Evolutionary conservation across 2,888 invertebrate species (phyloP), one percentile per base, ranked within the genome.

Genomic region (Dexiosoma caninum): DNA sequence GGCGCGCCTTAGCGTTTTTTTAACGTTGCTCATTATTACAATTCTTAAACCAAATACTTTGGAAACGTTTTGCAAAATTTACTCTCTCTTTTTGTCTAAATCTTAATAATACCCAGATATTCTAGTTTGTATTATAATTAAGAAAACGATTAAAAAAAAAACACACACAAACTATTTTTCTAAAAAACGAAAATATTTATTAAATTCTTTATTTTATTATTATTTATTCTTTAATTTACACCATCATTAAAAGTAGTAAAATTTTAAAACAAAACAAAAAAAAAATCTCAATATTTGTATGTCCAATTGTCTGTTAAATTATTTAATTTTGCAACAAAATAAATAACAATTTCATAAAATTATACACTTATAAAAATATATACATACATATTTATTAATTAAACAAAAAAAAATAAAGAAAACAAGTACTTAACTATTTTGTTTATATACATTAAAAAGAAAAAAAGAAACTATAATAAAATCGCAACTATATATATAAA

Each of bases 181-280:
- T 27, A 27, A 6, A n/a, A 3, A 27, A 27, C 27, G 6, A 27
- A 27, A 27, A 27, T 27, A 27, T 27, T 27, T 27, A 30, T 42
- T 42, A 6, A 23, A 23, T 32, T 32, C 12, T 44, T 49, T 60
- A 40, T 69, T 83, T 84, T 19, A n/a, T 85, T 83, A 27, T 27
- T 27, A 6, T 27, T 27, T 27, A n/a, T n/a, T 27, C 3, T 83
- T 83, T 83, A 83, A 85, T 86, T 87, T 87, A 88, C 87, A 88
- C 88, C 87, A 88, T 87, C 88, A 87, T 86, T 87, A 83, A 86
- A 86, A n/a, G 85, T 69, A 64, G 46, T 57, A 44, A 71, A 77
- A 69, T n/a, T n/a, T n/a, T n/a, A n/a, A 12, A 12, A 14, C 60
- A 60, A 64, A 60, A 37, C 55, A 51, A 76, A 62, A 51, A 76